Base-by-base conservation (phyloP, 2,888 invertebrate genomes). In the Leptinotarsa peninsularis region DNA sequence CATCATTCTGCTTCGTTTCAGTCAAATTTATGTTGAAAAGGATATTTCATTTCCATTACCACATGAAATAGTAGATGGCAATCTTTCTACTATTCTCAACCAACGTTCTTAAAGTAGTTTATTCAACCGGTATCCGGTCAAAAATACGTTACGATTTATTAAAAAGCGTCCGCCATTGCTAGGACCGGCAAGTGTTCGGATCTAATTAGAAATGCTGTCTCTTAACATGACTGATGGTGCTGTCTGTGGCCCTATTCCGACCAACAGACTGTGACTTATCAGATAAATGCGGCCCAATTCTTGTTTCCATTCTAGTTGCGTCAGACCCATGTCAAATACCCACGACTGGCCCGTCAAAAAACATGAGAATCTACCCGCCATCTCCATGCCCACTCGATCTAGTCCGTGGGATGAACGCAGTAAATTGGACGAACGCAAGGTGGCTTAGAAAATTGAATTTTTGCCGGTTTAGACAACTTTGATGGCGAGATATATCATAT, bases 301-400 rank as follows among this genome's bases (percentile, higher is more conserved):
- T 78, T 78, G 77, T 78, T 79, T 79, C 82, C 85, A 83, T 82
- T 85, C 84, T 84, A 81, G 83, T 82, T 82, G 83, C 84, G 87
- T 87, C 88, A 86, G 87, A 88, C 88, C 88, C 87, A 87, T 86
- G 86, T 88, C 88, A 88, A 85, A 84, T 83, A 83, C 83, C 85
- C 85, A 84, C 83, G 84, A 85, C 83, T 83, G 82, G 81, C 83
- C 78, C 83, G 86, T 86, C 87, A 85, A 86, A 86, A 87, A 86
- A 86, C 83, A 81, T 82, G 75, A 76, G 77, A 79, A 73, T 77
- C 70, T 77, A 73, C 76, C 79, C 76, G 80, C 77, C 76, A 76
- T 78, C 76, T 77, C 72, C 69, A 63, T 69, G 72, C 74, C 68
- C 74, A 69, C 69, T 73, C 43, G 63, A 63, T 63, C 68, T 76